These are phyloP conservation scores for Sesamia inferens DNA, from an alignment of 2,888 invertebrate species.

Conservation along the genomic window DNA sequence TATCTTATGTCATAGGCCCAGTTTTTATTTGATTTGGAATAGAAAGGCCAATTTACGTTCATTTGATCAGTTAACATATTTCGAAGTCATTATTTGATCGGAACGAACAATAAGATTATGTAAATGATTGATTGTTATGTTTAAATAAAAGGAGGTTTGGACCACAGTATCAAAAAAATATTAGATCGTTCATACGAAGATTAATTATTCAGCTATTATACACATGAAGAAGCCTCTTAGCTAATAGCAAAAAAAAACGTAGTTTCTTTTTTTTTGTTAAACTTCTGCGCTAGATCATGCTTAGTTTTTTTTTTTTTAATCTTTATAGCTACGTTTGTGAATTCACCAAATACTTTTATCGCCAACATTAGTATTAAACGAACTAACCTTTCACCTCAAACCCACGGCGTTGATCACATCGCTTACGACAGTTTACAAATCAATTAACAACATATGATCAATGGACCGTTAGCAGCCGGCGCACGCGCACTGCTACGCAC, in stretches of 20 bases:
- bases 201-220: slow-evolving; percentile 15
- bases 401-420: neutral
- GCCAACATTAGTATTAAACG: neutral
- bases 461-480: slow-evolving; percentile 53
- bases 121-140: slow-evolving; percentile 31
- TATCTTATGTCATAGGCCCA: neutral
- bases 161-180: slow-evolving; percentile 4
- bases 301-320: neutral
- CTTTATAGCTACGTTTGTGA: neutral
- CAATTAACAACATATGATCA: slow-evolving; percentile 59
- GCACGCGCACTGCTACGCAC: slow-evolving; percentile 73
- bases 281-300: neutral
- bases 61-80: neutral
- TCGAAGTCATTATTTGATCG: neutral
- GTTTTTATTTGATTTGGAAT: neutral
- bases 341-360: neutral
- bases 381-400: neutral
- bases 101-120: neutral
- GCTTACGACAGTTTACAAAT: slow-evolving; percentile 56
- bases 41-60: neutral
- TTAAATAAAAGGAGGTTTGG: slow-evolving; percentile 17
- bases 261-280: neutral
- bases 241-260: neutral
- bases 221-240: neutral
- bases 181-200: neutral